phyloP scores from a whole-genome alignment of 2,113 vertebrate genomes.

The Strix aluco region DNA sequence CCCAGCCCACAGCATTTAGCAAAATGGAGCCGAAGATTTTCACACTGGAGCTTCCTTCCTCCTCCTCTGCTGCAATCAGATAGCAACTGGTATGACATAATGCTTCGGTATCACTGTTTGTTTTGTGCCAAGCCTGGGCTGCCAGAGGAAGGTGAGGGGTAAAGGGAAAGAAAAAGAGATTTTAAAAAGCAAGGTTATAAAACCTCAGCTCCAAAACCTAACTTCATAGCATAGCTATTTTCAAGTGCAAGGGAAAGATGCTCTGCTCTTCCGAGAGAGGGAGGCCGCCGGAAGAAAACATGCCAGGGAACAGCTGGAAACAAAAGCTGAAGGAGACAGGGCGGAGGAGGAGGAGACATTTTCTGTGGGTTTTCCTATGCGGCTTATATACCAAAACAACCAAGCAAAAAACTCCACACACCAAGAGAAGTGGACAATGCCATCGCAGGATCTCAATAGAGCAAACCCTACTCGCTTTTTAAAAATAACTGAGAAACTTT shows the following conservation, averaged over 20 bases:
- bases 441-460: neutral
- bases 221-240: fast-evolving
- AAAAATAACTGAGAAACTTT: neutral
- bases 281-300: neutral
- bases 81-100: neutral
- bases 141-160: neutral
- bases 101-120: neutral
- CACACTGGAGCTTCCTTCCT: neutral
- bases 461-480: neutral
- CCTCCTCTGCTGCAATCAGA: neutral
- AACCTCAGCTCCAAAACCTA: neutral
- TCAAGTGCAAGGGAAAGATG: neutral
- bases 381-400: neutral
- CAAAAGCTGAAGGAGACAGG: neutral
- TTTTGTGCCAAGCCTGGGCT: fast-evolving
- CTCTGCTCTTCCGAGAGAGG: neutral
- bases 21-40: neutral
- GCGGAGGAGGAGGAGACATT: neutral
- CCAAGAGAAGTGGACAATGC: neutral
- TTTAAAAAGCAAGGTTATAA: neutral
- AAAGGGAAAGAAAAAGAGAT: neutral
- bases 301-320: conserved; percentile 39
- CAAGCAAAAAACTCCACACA: neutral
- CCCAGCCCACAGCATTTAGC: neutral
- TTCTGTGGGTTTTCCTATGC: neutral